A percentile compares a stretch with the other conserved stretches of the same genome.
Conservation (phyloP, 1,140 invertebrate genomes). For the Coboldia fuscipes region DNA sequence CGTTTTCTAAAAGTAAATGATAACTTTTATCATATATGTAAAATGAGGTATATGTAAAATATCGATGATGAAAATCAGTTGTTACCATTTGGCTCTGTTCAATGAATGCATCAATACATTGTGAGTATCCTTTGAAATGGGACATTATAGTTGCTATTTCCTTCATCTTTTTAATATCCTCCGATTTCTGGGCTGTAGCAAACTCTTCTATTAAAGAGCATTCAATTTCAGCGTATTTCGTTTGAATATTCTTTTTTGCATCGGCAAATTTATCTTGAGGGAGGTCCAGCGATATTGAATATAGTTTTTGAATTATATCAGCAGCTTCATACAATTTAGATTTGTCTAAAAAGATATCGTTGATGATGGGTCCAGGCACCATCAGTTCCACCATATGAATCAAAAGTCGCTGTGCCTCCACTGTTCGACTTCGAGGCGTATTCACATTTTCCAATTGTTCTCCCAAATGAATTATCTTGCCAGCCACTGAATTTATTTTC, state of each 20-base stretch:
- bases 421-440: slow-evolving; percentile 76
- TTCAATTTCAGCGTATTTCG: slow-evolving; percentile 94
- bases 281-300: slow-evolving; percentile 88
- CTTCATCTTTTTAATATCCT: slow-evolving; percentile 78
- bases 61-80: slow-evolving; percentile 3
- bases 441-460: slow-evolving; percentile 95
- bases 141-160: slow-evolving; percentile 77
- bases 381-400: slow-evolving; percentile 88
- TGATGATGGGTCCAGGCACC: slow-evolving; percentile 60
- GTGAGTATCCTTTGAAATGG: slow-evolving; percentile 90
- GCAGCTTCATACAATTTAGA: slow-evolving; percentile 82
- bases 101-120: slow-evolving; percentile 93
- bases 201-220: slow-evolving; percentile 87
- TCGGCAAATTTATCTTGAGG: slow-evolving; percentile 69
- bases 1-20: slow-evolving; percentile 22
- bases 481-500: slow-evolving; percentile 89
- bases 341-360: slow-evolving; percentile 73
- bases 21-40: not conserved
- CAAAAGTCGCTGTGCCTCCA: slow-evolving; percentile 86
- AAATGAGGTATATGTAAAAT: slow-evolving; percentile 1
- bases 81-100: slow-evolving; percentile 82
- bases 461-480: slow-evolving; percentile 91
- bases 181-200: slow-evolving; percentile 59
- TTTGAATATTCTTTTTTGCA: slow-evolving; percentile 71
- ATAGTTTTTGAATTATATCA: slow-evolving; percentile 95